Evolutionary conservation across 2,888 invertebrate genomes (phyloP), one percentile per base, ranked within the genome.

Genomic region (Drosophila quinaria): DNA sequence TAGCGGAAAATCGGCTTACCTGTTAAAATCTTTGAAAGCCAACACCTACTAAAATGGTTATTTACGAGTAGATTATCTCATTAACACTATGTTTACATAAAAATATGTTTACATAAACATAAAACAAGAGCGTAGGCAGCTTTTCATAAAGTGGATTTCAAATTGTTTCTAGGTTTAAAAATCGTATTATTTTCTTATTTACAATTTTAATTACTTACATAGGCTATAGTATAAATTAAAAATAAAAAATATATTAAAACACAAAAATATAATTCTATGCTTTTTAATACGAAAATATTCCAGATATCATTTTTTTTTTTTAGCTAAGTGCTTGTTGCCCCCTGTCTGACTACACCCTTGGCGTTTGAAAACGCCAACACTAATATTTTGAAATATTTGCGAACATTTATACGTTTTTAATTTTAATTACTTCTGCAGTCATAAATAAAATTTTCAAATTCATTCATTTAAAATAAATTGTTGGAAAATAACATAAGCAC

Each of bases 331-430:
- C 25, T 25, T 25, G 5, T 25, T 25, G 25, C 5, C 5, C 25
- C 25, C 25, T 25, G 25, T 6, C 5, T 15, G 10, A 2, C 29
- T 29, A 47, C 47, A 11, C 15, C 47, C 17, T 11, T 47, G 31
- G 5, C 17, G 31, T 11, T 6, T 1, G 1, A 25, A 22, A 39
- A 37, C 25, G 17, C 22, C 13, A 42, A 29, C 33, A 25, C 6
- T 35, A 54, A 58, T 49, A 49, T 58, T 50, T 22, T 10, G 10
- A 44, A 50, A 5, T 5, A 77, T 60, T 72, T 56, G 50, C 58
- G 41, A 70, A 41, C 56, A 65, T 59, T 47, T 47, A 60, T 50
- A 35, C 31, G 47, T 51, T 60, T 75, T 60, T 55, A 56, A 67
- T 60, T 66, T 37, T 19, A 44, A 59, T 9, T 62, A 59, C 62